phyloP scores from a whole-genome alignment of 2,797 vertebrate genomes.

The Pangasius macronema region DNA sequence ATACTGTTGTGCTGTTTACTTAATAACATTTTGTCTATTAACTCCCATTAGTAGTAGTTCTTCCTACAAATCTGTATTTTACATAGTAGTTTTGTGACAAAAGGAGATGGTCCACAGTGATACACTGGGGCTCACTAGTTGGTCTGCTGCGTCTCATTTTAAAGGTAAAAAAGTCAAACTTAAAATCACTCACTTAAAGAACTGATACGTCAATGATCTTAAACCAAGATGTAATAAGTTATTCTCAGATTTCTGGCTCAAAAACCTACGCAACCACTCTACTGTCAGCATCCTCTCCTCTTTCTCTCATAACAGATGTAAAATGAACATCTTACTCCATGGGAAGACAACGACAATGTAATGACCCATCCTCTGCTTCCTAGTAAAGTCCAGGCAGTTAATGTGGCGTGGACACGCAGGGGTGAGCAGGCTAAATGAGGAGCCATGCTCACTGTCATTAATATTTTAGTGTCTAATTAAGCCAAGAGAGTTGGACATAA shows the following conservation, averaged over 20 bases:
- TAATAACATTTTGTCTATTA: not conserved
- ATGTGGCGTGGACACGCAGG: conserved; percentile 43
- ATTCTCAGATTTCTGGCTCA: not conserved
- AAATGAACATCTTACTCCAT: conserved; percentile 11
- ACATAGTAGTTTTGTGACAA: not conserved
- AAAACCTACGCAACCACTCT: not conserved
- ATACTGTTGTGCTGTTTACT: not conserved
- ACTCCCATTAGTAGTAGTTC: not conserved
- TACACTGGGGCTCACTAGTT: not conserved
- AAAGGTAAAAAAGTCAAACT: too few species aligned
- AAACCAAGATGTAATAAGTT: not conserved
- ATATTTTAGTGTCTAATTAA: conserved; percentile 78
- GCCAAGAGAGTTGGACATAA: conserved; percentile 64
- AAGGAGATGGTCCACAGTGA: not conserved
- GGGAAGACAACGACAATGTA: not conserved
- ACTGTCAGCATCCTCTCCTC: not conserved
- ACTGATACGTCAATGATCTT: not conserved
- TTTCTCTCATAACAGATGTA: conserved; percentile 23
- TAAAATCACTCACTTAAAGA: not conserved
- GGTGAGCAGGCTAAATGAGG: conserved; percentile 50
- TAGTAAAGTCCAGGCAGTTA: conserved; percentile 45
- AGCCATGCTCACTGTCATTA: conserved; percentile 59
- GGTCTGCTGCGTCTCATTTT: not conserved
- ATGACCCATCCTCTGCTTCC: conserved; percentile 7
- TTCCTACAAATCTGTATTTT: not conserved